These are phyloP conservation scores for Trichosurus vulpecula DNA, from an alignment of 2,797 vertebrate genomes.

Conservation along the genomic window DNA sequence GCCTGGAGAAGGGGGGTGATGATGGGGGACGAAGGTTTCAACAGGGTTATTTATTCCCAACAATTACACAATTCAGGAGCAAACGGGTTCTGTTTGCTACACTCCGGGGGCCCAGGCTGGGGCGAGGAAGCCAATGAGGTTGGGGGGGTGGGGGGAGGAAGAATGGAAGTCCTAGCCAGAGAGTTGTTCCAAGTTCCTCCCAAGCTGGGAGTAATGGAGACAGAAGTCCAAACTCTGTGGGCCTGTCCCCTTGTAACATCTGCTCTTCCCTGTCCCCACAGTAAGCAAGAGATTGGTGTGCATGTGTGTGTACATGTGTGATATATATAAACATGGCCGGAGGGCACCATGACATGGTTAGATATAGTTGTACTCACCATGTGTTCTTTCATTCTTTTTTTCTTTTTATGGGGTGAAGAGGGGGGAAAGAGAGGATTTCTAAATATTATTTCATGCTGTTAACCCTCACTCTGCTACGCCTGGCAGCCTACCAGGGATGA, in stretches of 20 bases:
- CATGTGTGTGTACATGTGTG: constrained; percentile 29
- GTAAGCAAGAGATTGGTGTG: neutral
- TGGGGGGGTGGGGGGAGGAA: neutral
- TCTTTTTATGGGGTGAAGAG: neutral
- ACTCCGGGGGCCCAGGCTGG: neutral
- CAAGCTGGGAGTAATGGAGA: neutral
- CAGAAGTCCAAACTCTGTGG: neutral
- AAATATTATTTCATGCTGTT: constrained; percentile 69
- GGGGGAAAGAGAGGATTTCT: constrained; percentile 56
- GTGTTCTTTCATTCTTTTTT: neutral
- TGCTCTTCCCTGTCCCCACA: neutral
- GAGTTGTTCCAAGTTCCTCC: neutral
- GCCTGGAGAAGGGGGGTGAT: neutral
- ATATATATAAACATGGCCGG: constrained; percentile 7
- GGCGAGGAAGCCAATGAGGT: neutral
- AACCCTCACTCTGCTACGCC: constrained; percentile 48
- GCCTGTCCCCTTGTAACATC: neutral
- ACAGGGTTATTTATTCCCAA: constrained; percentile 23
- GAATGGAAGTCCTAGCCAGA: neutral
- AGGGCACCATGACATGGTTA: constrained; percentile 62
- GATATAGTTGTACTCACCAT: constrained; percentile 60
- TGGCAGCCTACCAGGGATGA: neutral
- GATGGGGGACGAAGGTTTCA: neutral
- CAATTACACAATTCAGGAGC: constrained; percentile 73
- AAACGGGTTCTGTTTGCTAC: constrained; percentile 38